These are phyloP conservation scores for Oligia latruncula DNA, from an alignment of 2,888 invertebrate genomes.

Conservation along the genomic window DNA sequence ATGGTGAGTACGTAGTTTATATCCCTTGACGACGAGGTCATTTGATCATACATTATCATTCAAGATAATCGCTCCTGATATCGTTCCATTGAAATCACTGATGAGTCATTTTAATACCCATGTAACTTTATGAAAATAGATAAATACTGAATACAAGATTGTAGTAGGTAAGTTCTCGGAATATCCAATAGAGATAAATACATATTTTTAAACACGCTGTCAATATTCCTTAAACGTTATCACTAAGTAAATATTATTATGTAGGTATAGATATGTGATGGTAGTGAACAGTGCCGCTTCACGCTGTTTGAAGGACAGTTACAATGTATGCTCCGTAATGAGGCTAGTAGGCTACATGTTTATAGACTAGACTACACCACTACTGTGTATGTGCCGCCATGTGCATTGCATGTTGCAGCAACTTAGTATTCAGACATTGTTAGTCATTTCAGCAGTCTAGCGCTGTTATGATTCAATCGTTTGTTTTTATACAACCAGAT, in stretches of 20 bases:
- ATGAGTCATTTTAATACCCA: constrained; percentile 40
- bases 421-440: constrained; percentile 26
- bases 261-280: constrained; percentile 16
- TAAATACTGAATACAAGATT: constrained; percentile 32
- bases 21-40: constrained; percentile 37
- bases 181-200: constrained; percentile 7
- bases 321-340: constrained; percentile 37
- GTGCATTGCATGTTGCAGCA: constrained; percentile 20
- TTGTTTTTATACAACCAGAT: constrained; percentile 37
- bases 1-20: constrained; percentile 10
- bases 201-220: background rate
- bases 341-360: constrained; percentile 52
- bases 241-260: background rate
- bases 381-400: constrained; percentile 8
- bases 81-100: constrained; percentile 41
- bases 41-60: constrained; percentile 48
- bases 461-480: background rate
- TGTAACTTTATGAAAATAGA: constrained; percentile 33
- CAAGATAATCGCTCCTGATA: constrained; percentile 51
- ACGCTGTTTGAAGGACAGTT: constrained; percentile 27
- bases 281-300: constrained; percentile 13
- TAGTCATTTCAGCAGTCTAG: constrained; percentile 18
- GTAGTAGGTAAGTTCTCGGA: constrained; percentile 24
- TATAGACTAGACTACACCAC: constrained; percentile 5
- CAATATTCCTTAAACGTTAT: constrained; percentile 22